Base-by-base conservation (phyloP, 2,113 vertebrate species). In the Microtus pennsylvanicus region DNA sequence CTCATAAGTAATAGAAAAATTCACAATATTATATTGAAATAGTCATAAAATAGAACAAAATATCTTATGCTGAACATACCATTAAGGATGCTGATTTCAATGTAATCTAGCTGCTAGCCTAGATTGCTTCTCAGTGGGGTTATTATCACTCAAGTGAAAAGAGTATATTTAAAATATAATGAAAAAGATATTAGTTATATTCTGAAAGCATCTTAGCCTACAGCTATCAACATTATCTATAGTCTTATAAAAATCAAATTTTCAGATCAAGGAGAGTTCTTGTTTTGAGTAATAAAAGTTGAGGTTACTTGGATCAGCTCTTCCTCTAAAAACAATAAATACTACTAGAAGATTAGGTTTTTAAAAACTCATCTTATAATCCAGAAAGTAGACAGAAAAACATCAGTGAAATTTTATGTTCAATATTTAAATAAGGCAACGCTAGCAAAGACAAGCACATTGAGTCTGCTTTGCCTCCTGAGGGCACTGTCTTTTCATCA, bases 71-170 rank as follows among this genome's bases (percentile, higher is more conserved):
- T 96, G n/a, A 69, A 92, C 89, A 19, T 91, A 81, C 91, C 52
- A 87, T 97, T 94, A 97, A 72, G 86, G 38, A 72, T 93, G 30
- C 92, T 87, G 94, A 95, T 90, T 96, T 92, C 81, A 87, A 89
- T 96, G 86, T 96, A 90, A 96, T 95, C 50, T 83, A 94, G 95
- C 82, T 80, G 95, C 89, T 95, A 38, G 94, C 21, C 93, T 95
- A 96, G 96, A 95, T 97, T 97, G 93, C 88, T 98, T 98, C 91
- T 2, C 89, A 83, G 96, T 94, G 42, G 89, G 80, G 86, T 91
- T 95, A 76, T 85, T 97, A 96, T 96, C 91, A 98, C 96, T 97
- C 78, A 97, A 95, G 89, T 90, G 95, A 50, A 94, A 97, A 77
- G 3, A 95, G 45, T 89, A 87, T 83, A 95, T 87, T 96, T 97